phyloP scores from a whole-genome alignment of 2,113 vertebrate species.

The Zootoca vivipara region DNA sequence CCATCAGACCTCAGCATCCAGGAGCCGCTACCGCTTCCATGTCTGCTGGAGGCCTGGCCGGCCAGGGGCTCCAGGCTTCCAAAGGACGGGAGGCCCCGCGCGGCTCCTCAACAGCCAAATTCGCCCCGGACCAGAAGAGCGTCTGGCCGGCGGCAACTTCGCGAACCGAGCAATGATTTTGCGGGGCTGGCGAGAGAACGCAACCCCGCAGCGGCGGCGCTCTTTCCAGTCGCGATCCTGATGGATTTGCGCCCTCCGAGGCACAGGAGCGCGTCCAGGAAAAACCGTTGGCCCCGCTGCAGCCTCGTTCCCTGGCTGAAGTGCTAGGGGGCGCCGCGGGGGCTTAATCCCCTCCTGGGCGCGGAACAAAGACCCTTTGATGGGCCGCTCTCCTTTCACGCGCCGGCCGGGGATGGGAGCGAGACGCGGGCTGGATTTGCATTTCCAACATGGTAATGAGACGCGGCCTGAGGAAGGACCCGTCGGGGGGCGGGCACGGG shows the following conservation, averaged over 20 bases:
- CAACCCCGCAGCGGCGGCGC: too few species aligned
- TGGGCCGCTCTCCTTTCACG: conserved; percentile 15
- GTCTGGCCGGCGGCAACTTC: too few species aligned
- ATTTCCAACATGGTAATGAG: conserved; percentile 5
- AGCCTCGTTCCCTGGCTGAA: neutral
- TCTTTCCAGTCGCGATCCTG: too few species aligned
- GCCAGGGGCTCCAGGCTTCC: too few species aligned
- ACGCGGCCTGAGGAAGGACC: neutral
- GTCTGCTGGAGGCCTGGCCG: too few species aligned
- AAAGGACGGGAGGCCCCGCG: neutral
- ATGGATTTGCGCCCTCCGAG: neutral
- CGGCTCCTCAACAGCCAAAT: neutral
- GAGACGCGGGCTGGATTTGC: conserved; percentile 14
- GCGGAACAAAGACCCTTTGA: conserved; percentile 62
- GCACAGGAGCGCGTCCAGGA: neutral
- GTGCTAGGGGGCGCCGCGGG: rapidly evolving
- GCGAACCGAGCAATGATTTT: too few species aligned
- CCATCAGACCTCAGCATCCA: too few species aligned
- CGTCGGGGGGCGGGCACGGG: neutral
- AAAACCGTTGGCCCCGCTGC: neutral
- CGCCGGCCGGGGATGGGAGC: neutral
- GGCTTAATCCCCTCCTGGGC: conserved; percentile 20
- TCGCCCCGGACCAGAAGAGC: too few species aligned
- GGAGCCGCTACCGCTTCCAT: too few species aligned
- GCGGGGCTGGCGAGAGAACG: too few species aligned